These are phyloP conservation scores for Aurelia aurita complex sp. Pacific DNA, from an alignment of 30 jellyfish, hydroid and myxozoan genomes.

Conservation along the genomic window DNA sequence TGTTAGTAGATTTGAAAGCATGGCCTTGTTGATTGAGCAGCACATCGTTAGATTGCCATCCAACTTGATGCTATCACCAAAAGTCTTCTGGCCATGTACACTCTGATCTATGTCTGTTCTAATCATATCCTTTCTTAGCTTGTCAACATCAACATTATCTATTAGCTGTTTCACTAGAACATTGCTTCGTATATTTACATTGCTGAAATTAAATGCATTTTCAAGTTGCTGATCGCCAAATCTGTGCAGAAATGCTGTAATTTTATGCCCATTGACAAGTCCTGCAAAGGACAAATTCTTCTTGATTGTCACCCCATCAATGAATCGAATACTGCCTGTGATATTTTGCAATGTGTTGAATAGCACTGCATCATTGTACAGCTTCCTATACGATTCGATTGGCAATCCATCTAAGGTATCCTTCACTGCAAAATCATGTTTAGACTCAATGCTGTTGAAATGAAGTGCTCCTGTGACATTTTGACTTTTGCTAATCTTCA, in stretches of 20 bases:
- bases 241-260: slow-evolving; percentile 31
- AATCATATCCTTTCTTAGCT: slow-evolving; percentile 2
- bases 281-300: slow-evolving; percentile 26
- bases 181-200: slow-evolving; percentile 21
- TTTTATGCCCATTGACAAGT: slow-evolving; percentile 44
- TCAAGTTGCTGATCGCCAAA: slow-evolving; percentile 35
- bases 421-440: not conserved
- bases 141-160: slow-evolving; percentile 21
- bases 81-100: slow-evolving; percentile 49
- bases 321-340: slow-evolving; percentile 13
- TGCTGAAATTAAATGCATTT: not conserved
- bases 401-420: slow-evolving; percentile 18
- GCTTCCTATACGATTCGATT: slow-evolving; percentile 1
- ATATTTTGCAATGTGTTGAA: slow-evolving; percentile 49
- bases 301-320: not conserved
- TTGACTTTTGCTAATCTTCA: slow-evolving; percentile 23
- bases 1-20: slow-evolving; percentile 44
- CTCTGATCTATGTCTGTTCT: slow-evolving; percentile 33
- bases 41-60: slow-evolving; percentile 7
- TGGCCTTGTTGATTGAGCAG: slow-evolving; percentile 38
- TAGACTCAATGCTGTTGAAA: not conserved
- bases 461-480: slow-evolving; percentile 11
- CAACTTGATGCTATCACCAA: slow-evolving; percentile 33
- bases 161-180: slow-evolving; percentile 5
- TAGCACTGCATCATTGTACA: slow-evolving; percentile 45